These are phyloP conservation scores for Gymnocypris eckloni DNA, from an alignment of 2,797 vertebrate genomes.

Conservation along the genomic window DNA sequence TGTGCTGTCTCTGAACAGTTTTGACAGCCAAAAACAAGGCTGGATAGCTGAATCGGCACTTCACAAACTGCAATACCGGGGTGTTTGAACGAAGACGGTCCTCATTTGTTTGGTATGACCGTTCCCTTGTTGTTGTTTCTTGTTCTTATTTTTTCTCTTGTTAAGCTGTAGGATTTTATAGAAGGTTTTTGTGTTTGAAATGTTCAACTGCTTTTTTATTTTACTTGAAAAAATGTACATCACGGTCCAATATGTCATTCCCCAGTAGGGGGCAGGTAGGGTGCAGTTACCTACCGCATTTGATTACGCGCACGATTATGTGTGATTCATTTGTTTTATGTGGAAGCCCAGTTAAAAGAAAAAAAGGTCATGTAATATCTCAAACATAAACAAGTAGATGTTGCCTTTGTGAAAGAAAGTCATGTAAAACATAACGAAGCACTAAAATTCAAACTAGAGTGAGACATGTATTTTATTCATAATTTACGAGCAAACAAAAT, in stretches of 20 bases:
- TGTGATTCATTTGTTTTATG: neutral
- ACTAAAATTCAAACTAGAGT: neutral
- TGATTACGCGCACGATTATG: neutral
- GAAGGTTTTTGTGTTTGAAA: conserved; percentile 4
- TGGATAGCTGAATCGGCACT: no score
- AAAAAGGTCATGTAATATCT: neutral
- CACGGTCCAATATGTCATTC: neutral
- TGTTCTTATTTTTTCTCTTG: neutral
- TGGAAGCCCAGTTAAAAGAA: neutral
- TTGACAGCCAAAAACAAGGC: no score
- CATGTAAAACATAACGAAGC: neutral
- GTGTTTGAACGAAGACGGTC: no score
- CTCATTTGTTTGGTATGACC: no score
- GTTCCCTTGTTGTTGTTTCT: no score
- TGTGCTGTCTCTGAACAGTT: no score
- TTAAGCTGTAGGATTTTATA: neutral
- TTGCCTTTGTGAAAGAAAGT: conserved; percentile 9
- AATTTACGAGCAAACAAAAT: neutral
- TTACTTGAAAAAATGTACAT: neutral
- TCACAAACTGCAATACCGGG: no score
- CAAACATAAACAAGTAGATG: conserved; percentile 7
- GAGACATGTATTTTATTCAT: neutral
- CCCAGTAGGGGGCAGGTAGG: neutral
- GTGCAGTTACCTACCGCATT: neutral
- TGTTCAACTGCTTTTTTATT: neutral